Percentiles rank a stretch among this genome's conserved stretches.
Conservation (phyloP, 2,113 vertebrate species). For the Fregata magnificens region DNA sequence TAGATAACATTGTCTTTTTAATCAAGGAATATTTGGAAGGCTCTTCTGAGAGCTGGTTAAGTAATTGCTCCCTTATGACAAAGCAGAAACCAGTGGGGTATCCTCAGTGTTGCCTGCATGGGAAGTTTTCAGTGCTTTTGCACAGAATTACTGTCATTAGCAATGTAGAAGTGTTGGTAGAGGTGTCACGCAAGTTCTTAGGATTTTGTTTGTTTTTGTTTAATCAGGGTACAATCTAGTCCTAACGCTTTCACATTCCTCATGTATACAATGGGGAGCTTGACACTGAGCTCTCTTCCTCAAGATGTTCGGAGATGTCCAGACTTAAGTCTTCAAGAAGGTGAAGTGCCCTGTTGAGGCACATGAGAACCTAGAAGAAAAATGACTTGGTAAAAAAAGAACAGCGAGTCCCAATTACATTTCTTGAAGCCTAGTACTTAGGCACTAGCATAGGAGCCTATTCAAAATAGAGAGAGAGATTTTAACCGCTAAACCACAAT, state of each 20-base stretch:
- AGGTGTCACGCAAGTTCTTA: neutral
- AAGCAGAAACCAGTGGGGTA: neutral
- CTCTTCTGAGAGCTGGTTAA: neutral
- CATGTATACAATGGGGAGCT: neutral
- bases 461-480: neutral
- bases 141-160: neutral
- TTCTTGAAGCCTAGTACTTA: neutral
- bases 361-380: neutral
- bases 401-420: accelerated
- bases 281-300: neutral
- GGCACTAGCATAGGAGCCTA: neutral
- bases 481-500: slow-evolving; percentile 8
- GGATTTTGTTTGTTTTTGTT: neutral
- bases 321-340: neutral
- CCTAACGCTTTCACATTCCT: neutral
- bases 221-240: neutral
- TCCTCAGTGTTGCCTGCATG: neutral
- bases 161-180: neutral
- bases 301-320: neutral
- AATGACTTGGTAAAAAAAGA: neutral
- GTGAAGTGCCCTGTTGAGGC: neutral
- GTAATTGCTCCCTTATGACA: neutral
- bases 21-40: neutral
- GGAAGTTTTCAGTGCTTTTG: neutral
- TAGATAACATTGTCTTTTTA: neutral